Evolutionary conservation across 2,888 invertebrate species (phyloP).

Genomic region (Cerastoderma edule): DNA sequence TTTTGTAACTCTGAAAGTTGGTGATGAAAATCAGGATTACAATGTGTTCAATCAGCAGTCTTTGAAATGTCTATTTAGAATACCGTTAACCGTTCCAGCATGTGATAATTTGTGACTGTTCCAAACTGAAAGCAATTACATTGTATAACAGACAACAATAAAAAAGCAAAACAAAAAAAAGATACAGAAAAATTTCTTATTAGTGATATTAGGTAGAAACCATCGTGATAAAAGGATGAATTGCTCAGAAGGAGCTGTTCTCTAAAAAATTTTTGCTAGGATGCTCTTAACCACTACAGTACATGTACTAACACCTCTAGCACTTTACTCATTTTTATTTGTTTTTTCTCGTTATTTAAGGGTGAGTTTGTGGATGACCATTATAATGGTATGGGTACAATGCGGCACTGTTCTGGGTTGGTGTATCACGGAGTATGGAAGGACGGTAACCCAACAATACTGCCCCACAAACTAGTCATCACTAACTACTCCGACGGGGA

Average conservation of each 20-base stretch:
- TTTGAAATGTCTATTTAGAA: not conserved
- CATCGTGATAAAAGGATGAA: too few relatives aligned
- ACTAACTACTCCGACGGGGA: slow-evolving; percentile 44
- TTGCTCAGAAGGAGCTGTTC: too few relatives aligned
- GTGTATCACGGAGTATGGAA: slow-evolving; percentile 80
- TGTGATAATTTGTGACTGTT: not conserved
- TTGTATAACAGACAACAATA: too few relatives aligned
- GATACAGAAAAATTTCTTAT: too few relatives aligned
- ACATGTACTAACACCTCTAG: not conserved
- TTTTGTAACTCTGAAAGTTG: not conserved
- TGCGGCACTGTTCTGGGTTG: slow-evolving; percentile 81
- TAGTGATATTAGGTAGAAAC: too few relatives aligned
- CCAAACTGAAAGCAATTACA: not conserved
- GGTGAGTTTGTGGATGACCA: slow-evolving; percentile 81
- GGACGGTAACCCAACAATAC: slow-evolving; percentile 75
- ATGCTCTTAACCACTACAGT: too few relatives aligned
- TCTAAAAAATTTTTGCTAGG: too few relatives aligned
- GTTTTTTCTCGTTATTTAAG: slow-evolving; percentile 58
- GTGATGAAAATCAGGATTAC: too few relatives aligned
- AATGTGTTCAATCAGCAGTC: not conserved
- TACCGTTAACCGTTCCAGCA: not conserved
- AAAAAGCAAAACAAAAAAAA: too few relatives aligned
- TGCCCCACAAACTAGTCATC: slow-evolving; percentile 77
- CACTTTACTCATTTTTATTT: too few relatives aligned
- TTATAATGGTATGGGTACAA: slow-evolving; percentile 80